Conservation (phyloP, 1,140 invertebrate genomes). For the Lepidotrigona ventralis region DNA sequence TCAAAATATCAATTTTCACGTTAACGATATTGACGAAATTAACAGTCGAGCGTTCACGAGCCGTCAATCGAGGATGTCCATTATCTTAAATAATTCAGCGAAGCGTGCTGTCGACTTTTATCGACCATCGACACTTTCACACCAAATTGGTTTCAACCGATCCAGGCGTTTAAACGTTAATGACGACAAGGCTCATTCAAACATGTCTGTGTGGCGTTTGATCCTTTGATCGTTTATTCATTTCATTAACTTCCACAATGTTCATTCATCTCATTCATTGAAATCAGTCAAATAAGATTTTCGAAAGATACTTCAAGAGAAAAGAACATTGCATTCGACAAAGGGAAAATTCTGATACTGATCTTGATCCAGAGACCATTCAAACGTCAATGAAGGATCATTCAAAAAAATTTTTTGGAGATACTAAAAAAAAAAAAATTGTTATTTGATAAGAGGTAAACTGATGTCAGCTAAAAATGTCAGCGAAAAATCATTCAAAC, state of each 20-base stretch:
- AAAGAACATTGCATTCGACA: no score
- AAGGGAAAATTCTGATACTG: no score
- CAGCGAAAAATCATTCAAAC: no score
- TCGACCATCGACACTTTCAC: not conserved
- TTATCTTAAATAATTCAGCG: not conserved
- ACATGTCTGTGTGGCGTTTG: not conserved
- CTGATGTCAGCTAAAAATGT: no score
- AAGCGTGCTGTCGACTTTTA: constrained; percentile 2
- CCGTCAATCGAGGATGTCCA: not conserved
- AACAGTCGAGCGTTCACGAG: not conserved
- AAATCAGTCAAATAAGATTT: no score
- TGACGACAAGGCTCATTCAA: not conserved
- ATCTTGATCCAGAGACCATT: no score
- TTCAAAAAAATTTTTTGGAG: no score
- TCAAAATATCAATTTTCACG: not conserved
- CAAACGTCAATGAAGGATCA: no score
- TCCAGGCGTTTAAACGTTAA: constrained; percentile 5
- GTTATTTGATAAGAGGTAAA: no score
- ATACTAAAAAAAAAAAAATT: no score
- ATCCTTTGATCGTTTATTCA: not conserved
- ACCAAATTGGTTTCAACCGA: not conserved
- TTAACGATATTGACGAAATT: not conserved
- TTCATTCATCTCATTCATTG: not conserved
- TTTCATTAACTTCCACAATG: constrained; percentile 13
- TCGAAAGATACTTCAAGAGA: no score